Conservation (phyloP, 2,888 invertebrate genomes). For the Graphium colonna region DNA sequence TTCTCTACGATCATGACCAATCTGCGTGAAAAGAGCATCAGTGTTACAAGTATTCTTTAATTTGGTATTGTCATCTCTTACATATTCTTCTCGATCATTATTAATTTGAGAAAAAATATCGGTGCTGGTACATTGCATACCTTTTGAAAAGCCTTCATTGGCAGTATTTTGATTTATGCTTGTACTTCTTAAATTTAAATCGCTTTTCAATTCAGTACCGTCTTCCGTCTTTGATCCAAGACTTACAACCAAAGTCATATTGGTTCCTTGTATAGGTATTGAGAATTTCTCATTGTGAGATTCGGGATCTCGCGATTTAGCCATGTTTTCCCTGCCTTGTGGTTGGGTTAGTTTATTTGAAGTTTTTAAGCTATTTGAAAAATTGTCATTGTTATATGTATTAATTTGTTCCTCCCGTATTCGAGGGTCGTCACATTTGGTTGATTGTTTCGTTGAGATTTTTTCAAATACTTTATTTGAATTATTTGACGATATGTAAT, state of each 20-base stretch:
- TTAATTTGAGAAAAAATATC: conserved; percentile 31
- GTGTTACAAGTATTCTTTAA: no score
- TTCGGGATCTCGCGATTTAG: conserved; percentile 23
- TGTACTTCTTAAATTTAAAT: conserved; percentile 13
- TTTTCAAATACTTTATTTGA: conserved; percentile 15
- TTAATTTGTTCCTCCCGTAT: conserved; percentile 5
- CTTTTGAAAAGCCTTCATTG: conserved; percentile 55
- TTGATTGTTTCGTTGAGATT: neutral
- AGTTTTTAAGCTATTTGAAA: neutral
- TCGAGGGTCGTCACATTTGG: neutral
- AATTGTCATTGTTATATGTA: neutral
- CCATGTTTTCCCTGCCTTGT: conserved; percentile 10
- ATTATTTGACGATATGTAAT: conserved; percentile 9
- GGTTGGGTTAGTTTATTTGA: neutral
- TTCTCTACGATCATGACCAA: conserved; percentile 18
- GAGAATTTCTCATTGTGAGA: conserved; percentile 43
- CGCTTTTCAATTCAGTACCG: neutral
- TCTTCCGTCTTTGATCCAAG: conserved; percentile 28
- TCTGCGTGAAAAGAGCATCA: no score
- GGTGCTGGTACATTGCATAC: conserved; percentile 42
- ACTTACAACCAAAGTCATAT: conserved; percentile 61
- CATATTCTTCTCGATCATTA: conserved; percentile 18
- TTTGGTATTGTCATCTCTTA: neutral
- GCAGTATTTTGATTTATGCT: conserved; percentile 21
- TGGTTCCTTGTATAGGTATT: conserved; percentile 67